phyloP scores from a whole-genome alignment of 2,797 vertebrate genomes.

The Macropodus opercularis region DNA sequence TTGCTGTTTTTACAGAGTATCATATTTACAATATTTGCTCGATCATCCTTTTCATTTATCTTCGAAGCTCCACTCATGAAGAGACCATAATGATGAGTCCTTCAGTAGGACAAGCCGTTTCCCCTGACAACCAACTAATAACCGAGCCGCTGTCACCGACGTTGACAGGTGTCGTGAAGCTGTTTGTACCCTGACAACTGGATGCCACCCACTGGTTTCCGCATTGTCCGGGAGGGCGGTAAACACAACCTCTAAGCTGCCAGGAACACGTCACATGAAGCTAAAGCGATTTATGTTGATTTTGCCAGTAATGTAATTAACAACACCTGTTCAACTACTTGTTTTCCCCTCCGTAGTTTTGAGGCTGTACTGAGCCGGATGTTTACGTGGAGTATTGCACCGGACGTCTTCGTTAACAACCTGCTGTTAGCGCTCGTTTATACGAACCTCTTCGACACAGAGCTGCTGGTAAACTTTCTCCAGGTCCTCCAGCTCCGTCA shows the following conservation, averaged over 20 bases:
- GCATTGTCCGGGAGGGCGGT: too few species aligned
- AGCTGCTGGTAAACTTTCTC: constrained; percentile 90
- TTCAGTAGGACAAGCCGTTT: too few species aligned
- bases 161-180: background rate
- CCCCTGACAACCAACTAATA: too few species aligned
- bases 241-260: background rate
- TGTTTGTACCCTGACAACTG: background rate
- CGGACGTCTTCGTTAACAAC: background rate
- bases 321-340: background rate
- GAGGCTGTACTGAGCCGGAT: constrained; percentile 24
- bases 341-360: background rate
- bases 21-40: too few species aligned
- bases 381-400: constrained; percentile 35
- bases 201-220: background rate
- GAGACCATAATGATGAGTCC: too few species aligned
- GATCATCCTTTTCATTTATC: too few species aligned
- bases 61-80: too few species aligned
- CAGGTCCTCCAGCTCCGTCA: constrained; percentile 92
- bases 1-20: too few species aligned
- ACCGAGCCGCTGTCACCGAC: background rate
- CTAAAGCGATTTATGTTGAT: background rate
- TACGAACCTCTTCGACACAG: constrained; percentile 89
- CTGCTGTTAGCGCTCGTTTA: constrained; percentile 5
- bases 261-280: background rate
- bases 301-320: background rate